Conservation (phyloP, 2,888 invertebrate species). For the Notocelia uddmanniana region DNA sequence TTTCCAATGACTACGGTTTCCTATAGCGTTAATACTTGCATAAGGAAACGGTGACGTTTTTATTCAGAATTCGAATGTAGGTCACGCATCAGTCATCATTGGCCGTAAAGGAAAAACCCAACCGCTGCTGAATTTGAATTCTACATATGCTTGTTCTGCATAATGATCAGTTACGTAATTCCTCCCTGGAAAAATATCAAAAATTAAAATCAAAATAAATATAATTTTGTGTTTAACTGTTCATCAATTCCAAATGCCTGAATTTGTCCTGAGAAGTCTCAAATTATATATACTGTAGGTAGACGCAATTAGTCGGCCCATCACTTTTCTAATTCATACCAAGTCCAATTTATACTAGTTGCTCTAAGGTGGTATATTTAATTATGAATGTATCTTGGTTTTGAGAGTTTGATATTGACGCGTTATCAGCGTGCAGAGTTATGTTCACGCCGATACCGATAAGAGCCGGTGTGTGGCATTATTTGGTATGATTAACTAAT, state of each 20-base stretch:
- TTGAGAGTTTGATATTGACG: constrained; percentile 39
- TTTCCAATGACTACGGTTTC: constrained; percentile 13
- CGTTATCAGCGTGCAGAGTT: constrained; percentile 22
- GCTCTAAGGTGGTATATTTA: constrained; percentile 3
- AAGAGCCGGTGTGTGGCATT: constrained; percentile 37
- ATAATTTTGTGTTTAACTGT: not conserved
- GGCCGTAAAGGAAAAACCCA: constrained; percentile 42
- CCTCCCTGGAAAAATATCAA: constrained; percentile 1
- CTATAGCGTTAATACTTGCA: constrained; percentile 19
- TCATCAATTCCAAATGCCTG: not conserved
- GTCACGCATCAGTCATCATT: constrained; percentile 41
- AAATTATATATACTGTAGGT: not conserved
- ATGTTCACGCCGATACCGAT: constrained; percentile 19
- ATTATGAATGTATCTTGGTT: constrained; percentile 5
- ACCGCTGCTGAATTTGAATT: constrained; percentile 25
- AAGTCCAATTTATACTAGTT: not conserved
- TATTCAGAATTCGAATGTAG: constrained; percentile 40
- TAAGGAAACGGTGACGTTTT: constrained; percentile 34
- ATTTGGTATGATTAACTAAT: constrained; percentile 56
- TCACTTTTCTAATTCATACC: not conserved
- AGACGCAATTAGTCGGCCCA: not conserved
- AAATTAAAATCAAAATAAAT: no score
- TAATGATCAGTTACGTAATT: constrained; percentile 33
- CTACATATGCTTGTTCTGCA: constrained; percentile 17
- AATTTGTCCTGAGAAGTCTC: not conserved